Evolutionary conservation across 2,888 invertebrate species (phyloP), one percentile per base, ranked within the genome.

Genomic region (Heliconius ethilla): DNA sequence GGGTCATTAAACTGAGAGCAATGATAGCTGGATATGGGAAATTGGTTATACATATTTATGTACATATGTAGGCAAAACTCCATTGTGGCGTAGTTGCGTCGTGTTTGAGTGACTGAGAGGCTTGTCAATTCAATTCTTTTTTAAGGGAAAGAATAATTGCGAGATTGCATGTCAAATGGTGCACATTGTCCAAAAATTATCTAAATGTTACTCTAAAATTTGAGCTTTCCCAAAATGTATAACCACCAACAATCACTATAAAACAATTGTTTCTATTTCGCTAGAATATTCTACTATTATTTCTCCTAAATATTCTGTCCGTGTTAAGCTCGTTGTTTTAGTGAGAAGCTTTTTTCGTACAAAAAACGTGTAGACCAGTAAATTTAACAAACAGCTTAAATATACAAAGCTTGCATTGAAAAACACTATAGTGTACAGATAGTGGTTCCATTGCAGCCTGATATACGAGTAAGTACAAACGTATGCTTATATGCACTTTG

Each of bases 331-430:
- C 15, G 40, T 40, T 69, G 40, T 69, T 69, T 40, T 40, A 40
- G 67, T 15, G 67, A 15, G 11, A 69, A 40, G 40, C 15, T 25
- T 37, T 69, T 69, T 69, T 69, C 22, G 25, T 22, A 40, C 40
- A 67, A 37, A 69, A 69, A 69, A 13, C 40, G 25, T 40, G 67
- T 25, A 69, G n/a, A 15, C 67, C n/a, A 69, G 67, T 69, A 40
- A 69, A 69, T 69, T n/a, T 11, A 69, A 69, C 67, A 25, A 37
- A 22, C 67, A 13, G 40, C 15, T 69, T 69, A 40, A 69, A 40
- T 40, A 69, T 69, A 40, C n/a, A 69, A 69, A 40, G 25, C n/a
- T 40, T 69, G 40, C 13, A 40, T 37, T 40, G 15, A 40, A 25
- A 40, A 69, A 40, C 40, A 40, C n/a, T 9, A 11, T 37, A 6